Conservation (phyloP, 1,140 invertebrate species). For the Drosophila malerkotliana region DNA sequence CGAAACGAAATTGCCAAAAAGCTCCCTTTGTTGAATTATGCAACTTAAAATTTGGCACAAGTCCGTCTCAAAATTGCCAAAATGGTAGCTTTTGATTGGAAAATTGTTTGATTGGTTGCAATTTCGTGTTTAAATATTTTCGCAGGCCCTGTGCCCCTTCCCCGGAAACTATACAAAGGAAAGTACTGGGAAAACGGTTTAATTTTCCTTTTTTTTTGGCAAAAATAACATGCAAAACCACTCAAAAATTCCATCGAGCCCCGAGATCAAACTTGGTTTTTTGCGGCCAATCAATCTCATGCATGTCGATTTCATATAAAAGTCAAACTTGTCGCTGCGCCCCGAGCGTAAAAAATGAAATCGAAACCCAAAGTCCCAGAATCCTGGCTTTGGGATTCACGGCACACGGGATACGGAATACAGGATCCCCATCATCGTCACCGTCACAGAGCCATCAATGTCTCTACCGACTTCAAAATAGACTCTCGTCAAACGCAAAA, state of each 20-base stretch:
- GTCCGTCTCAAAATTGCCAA: conserved; percentile 72
- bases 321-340: conserved; percentile 66
- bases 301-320: conserved; percentile 71
- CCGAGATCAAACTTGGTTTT: conserved; percentile 35
- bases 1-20: conserved; percentile 35
- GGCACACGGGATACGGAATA: conserved; percentile 9
- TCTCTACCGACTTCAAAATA: conserved; percentile 55
- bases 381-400: conserved; percentile 11
- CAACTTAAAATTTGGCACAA: conserved; percentile 78
- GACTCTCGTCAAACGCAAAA: conserved; percentile 32
- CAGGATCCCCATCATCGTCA: conserved; percentile 23
- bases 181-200: conserved; percentile 18
- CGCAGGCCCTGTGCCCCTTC: conserved; percentile 45
- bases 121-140: conserved; percentile 82
- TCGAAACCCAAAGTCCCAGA: conserved; percentile 34
- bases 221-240: conserved; percentile 71
- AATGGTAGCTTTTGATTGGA: conserved; percentile 78
- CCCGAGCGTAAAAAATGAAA: conserved; percentile 53
- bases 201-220: conserved; percentile 13
- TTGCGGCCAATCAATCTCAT: conserved; percentile 50
- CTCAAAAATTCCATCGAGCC: conserved; percentile 48
- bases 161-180: conserved; percentile 1
- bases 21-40: conserved; percentile 79
- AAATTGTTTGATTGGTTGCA: conserved; percentile 83
- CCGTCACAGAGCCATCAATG: conserved; percentile 50